Base-by-base conservation (phyloP, 2,797 vertebrate genomes). In the Helicolenus hilgendorfi region DNA sequence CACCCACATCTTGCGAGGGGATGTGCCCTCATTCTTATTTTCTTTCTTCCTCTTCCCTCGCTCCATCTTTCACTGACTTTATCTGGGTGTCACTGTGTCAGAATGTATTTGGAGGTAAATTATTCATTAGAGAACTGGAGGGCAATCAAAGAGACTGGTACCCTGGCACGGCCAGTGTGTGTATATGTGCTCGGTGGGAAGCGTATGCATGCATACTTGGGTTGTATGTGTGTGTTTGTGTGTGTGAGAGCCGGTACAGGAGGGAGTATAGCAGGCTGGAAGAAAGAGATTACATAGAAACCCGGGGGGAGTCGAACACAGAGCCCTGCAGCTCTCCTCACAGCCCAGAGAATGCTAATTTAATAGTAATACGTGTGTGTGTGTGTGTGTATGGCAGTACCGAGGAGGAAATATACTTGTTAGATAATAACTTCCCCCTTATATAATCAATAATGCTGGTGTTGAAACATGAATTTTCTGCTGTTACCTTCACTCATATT, bases 101-200 rank as follows among this genome's bases (percentile, higher is more conserved):
- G 78, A 86, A 89, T 83, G 80, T 76, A 89, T 91, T 92, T 87
- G 75, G 41, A 80, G 59, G 78, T 92, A 92, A 95, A 93, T 91
- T 94, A 94, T 94, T 95, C 85, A 94, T 94, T 88, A 91, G 85
- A 85, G 89, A 85, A 88, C 89, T 88, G 83, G 84, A 92, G 88
- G 89, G 87, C 84, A 95, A 95, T 94, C 93, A 96, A 92, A 95
- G 85, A 81, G 82, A 88, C 88, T 84, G 86, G 80, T 71, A 70
- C 65, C 41, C 73, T 2, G 55, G 33, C 68, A 74, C 68, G 71
- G 69, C 72, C 56, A 24, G 68, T 82, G 76, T 64, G 71, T 69
- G 67, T 64, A 5, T 72, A 22, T 53, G 68, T 24, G 26, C 31
- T 18, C 1, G 5, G 59, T 2, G 2, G 31, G 29, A 41, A 63